These are phyloP conservation scores for Mobula birostris DNA, from an alignment of 2,113 vertebrate species.

Conservation along the genomic window DNA sequence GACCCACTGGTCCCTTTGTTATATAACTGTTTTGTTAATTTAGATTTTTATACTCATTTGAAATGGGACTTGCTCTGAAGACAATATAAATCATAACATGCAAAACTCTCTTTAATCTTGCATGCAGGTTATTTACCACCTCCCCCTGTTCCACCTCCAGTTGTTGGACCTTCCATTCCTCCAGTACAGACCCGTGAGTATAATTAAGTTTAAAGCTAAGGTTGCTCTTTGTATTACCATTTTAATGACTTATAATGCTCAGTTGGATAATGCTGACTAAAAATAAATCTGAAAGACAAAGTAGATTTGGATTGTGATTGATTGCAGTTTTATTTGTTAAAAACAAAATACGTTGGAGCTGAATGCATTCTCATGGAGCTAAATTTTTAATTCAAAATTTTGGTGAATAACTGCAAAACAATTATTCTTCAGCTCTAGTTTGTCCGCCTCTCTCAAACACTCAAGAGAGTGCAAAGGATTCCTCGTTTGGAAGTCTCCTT, in stretches of 20 bases:
- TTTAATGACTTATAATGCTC: not conserved
- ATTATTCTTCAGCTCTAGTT: constrained; percentile 63
- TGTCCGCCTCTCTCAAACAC: constrained; percentile 69
- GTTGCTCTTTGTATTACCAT: not conserved
- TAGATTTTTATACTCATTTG: no score
- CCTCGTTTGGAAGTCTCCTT: constrained; percentile 73
- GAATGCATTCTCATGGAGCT: not conserved
- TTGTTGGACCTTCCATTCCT: constrained; percentile 62
- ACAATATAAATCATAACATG: not conserved
- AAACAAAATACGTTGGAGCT: not conserved
- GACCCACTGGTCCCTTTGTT: no score
- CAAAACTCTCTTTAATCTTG: not conserved
- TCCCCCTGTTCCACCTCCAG: constrained; percentile 67
- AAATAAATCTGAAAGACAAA: not conserved
- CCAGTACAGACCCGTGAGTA: constrained; percentile 57
- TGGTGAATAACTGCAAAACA: not conserved
- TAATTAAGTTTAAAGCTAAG: not conserved
- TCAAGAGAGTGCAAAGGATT: constrained; percentile 79
- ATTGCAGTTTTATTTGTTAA: not conserved
- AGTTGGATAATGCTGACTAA: not conserved
- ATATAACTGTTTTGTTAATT: no score
- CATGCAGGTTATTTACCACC: constrained; percentile 75
- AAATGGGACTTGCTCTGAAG: no score
- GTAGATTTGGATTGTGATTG: not conserved
- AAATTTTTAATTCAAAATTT: not conserved